Percentiles rank a stretch among this genome's conserved stretches.
phyloP scores from a whole-genome alignment of 2,113 vertebrate genomes.

The Pteruthius melanotis region DNA sequence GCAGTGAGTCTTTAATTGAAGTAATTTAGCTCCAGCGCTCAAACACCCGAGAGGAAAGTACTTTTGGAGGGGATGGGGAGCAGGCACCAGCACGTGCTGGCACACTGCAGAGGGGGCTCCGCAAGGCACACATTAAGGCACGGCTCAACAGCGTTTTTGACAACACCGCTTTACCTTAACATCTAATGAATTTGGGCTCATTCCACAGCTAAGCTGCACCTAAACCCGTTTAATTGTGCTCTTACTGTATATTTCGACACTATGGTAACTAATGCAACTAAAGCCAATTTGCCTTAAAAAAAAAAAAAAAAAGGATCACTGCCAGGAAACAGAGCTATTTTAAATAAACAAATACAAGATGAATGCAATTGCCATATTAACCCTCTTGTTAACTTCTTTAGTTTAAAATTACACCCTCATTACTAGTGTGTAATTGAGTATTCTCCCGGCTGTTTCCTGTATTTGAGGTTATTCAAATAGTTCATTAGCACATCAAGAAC shows the following conservation, averaged over 20 bases:
- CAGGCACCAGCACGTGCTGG: background rate
- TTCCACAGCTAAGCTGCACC: background rate
- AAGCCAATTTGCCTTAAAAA: conserved; percentile 20
- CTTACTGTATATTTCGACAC: background rate
- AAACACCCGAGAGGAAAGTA: background rate
- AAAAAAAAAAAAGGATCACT: background rate
- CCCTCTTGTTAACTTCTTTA: conserved; percentile 55
- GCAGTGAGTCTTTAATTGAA: background rate
- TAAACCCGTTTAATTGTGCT: background rate
- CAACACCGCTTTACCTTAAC: background rate
- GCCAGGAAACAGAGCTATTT: conserved; percentile 55
- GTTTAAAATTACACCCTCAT: conserved; percentile 59
- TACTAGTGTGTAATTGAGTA: conserved; percentile 30
- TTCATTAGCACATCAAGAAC: conserved; percentile 37
- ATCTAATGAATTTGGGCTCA: background rate
- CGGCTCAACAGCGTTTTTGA: background rate
- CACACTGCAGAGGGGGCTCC: background rate
- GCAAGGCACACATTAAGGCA: background rate
- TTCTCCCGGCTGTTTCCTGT: conserved; percentile 55
- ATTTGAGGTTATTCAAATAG: conserved; percentile 58
- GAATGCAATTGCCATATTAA: conserved; percentile 57
- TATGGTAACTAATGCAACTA: background rate
- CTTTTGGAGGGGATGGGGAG: background rate
- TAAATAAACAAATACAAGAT: conserved; percentile 62
- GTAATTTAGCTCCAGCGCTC: background rate